Conservation (phyloP, 2,797 vertebrate genomes). For the Staurois parvus region DNA sequence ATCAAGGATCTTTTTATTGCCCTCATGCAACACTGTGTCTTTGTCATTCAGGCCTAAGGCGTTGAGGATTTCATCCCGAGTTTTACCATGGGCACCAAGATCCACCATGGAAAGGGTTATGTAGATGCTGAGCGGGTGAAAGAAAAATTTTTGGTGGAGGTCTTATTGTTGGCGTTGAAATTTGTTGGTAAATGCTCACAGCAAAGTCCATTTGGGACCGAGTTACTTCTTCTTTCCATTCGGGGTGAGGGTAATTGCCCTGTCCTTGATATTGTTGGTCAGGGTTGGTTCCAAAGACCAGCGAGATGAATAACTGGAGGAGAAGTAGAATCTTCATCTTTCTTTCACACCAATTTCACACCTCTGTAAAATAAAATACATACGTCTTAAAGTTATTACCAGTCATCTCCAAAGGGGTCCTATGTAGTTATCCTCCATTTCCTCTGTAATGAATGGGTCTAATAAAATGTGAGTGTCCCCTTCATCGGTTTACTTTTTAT, state of each 20-base stretch:
- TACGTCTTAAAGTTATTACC: too few relatives aligned
- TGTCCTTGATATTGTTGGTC: neutral
- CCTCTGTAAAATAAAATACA: neutral
- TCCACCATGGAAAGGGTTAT: conserved; percentile 77
- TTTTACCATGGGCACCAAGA: conserved; percentile 79
- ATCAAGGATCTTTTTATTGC: neutral
- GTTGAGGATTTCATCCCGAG: conserved; percentile 77
- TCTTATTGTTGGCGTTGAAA: neutral
- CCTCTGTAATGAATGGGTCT: too few relatives aligned
- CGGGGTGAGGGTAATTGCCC: neutral
- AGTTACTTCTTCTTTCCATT: neutral
- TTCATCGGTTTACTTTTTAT: too few relatives aligned
- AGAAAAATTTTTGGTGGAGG: conserved; percentile 83
- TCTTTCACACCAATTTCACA: neutral
- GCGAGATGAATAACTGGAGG: neutral
- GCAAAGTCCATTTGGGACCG: neutral
- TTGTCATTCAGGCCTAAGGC: conserved; percentile 77
- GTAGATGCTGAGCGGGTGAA: conserved; percentile 86
- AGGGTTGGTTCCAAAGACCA: neutral
- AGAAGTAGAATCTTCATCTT: conserved; percentile 14
- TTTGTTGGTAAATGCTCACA: neutral
- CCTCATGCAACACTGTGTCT: neutral
- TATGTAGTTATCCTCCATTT: too few relatives aligned
- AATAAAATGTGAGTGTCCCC: too few relatives aligned
- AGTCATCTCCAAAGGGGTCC: too few relatives aligned